Evolutionary conservation across 2,797 vertebrate genomes (phyloP).

Genomic region (Sebastes trivittatus): DNA sequence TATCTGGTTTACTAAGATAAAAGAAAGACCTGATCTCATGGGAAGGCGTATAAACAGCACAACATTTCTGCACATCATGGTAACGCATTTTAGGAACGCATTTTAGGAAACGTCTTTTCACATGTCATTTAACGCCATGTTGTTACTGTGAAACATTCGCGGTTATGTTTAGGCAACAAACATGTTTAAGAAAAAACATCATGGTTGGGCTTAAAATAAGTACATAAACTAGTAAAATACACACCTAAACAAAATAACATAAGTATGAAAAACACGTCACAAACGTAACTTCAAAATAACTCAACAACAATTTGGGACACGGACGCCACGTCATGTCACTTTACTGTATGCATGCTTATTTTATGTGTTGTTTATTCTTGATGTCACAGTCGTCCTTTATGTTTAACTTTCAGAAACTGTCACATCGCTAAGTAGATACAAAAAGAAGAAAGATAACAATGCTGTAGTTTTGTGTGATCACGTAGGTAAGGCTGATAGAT

Average conservation of each 20-base stretch:
- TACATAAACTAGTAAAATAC: background rate
- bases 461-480: background rate
- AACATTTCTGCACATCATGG: too few relatives aligned
- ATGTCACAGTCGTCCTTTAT: background rate
- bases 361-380: background rate
- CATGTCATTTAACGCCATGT: background rate
- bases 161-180: background rate
- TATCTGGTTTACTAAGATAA: background rate
- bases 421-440: background rate
- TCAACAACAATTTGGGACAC: background rate
- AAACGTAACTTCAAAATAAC: background rate
- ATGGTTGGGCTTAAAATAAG: too few relatives aligned
- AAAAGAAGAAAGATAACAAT: background rate
- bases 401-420: background rate
- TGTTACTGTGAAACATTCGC: too few relatives aligned
- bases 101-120: background rate
- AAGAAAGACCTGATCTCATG: background rate
- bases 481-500: background rate
- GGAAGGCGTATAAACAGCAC: too few relatives aligned
- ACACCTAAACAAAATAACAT: accelerated
- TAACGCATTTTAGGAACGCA: too few relatives aligned
- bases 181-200: background rate
- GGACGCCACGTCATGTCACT: background rate
- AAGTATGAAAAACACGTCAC: too few relatives aligned
- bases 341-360: background rate